Conservation (phyloP, 2,113 vertebrate genomes). For the Plotosus lineatus region DNA sequence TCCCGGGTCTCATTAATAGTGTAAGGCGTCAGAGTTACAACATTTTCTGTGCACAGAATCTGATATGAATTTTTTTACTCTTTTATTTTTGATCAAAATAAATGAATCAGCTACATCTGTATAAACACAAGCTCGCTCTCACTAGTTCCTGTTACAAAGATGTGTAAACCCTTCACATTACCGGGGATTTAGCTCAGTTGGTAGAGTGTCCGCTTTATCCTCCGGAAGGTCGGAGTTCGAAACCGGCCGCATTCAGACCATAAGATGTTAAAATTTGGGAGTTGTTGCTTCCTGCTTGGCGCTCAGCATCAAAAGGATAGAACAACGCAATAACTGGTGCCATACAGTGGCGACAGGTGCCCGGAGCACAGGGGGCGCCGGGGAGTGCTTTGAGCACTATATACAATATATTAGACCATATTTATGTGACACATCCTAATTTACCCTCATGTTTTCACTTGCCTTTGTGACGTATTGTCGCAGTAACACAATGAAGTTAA, state of each 20-base stretch:
- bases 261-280: no score
- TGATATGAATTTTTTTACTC: not conserved
- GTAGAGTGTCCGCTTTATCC: no score
- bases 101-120: not conserved
- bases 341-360: no score
- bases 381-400: no score
- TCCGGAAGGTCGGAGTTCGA: no score
- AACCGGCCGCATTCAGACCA: no score
- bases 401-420: not conserved
- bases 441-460: no score
- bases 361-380: no score
- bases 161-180: not conserved
- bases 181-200: no score
- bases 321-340: no score
- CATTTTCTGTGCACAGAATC: not conserved
- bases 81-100: not conserved
- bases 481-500: not conserved
- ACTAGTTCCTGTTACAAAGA: not conserved
- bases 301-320: no score
- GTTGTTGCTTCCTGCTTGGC: no score
- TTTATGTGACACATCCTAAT: not conserved
- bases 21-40: not conserved
- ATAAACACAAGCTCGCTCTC: not conserved
- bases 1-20: constrained; percentile 12
- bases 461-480: not conserved